phyloP scores from a whole-genome alignment of 2,113 vertebrate genomes.

The Leptobrachium ailaonicum region DNA sequence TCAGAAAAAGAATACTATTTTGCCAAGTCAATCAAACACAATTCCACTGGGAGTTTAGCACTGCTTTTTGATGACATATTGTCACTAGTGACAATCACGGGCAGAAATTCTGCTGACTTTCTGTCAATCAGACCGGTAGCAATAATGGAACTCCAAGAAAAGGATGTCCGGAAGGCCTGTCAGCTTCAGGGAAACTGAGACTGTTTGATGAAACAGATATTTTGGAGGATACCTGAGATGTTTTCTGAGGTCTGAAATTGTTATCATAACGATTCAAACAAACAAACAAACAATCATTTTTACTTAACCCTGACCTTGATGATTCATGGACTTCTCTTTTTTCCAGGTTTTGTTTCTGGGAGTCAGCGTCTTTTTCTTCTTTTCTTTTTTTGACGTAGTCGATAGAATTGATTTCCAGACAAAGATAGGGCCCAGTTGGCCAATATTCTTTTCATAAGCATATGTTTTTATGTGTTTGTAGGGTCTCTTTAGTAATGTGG shows the following conservation, averaged over 20 bases:
- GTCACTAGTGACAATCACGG: constrained; percentile 29
- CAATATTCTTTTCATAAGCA: too few species aligned
- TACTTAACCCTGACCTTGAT: neutral
- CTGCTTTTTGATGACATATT: constrained; percentile 28
- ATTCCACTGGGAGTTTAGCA: constrained; percentile 30
- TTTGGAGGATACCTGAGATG: constrained; percentile 28
- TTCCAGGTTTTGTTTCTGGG: too few species aligned
- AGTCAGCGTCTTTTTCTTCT: too few species aligned
- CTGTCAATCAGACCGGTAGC: constrained; percentile 39
- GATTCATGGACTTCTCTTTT: neutral
- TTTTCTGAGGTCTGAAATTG: constrained; percentile 5
- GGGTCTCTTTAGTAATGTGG: too few species aligned
- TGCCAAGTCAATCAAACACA: constrained; percentile 35
- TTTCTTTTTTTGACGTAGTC: too few species aligned
- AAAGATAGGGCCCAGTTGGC: too few species aligned
- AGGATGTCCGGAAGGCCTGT: constrained; percentile 43
- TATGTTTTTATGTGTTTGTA: too few species aligned
- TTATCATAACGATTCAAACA: constrained; percentile 17
- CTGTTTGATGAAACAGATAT: constrained; percentile 32
- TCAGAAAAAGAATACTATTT: constrained; percentile 32
- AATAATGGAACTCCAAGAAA: constrained; percentile 34
- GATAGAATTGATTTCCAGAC: too few species aligned
- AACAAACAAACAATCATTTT: constrained; percentile 1
- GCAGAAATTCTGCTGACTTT: constrained; percentile 35
- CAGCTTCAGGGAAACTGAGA: constrained; percentile 27